Evolutionary conservation across 2,113 vertebrate species (phyloP), one percentile per base, ranked within the genome.

Genomic region (Shinisaurus crocodilurus): DNA sequence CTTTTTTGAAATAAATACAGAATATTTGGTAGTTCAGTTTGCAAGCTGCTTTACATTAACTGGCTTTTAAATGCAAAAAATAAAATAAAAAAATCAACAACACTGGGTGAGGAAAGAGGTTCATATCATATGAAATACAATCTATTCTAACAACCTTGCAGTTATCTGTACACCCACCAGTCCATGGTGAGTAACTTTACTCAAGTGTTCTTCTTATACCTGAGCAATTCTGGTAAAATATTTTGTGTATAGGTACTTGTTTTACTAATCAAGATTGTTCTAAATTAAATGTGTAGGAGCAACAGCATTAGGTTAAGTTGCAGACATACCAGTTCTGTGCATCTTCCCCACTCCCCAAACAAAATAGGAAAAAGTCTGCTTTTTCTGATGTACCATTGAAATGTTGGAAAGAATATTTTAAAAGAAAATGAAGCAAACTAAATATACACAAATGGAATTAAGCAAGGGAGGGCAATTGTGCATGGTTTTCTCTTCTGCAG

Each of bases 331-430:
- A 5, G 27, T 18, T 86, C 60, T 48, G 29, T 6, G 29, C 12
- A 12, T 65, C 16, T 77, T 86, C 89, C 60, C 16, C 60, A 2
- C 12, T 80, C 13, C 67, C 18, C 23, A 23, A 76, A 32, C 70
- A 67, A 54, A 25, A 82, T 88, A 1, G n/a, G 65, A 20, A 89
- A 88, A 92, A 1, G 13, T 63, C 84, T 91, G 80, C 10, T 93
- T 92, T 87, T 1, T 92, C 76, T 34, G 29, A 12, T 0, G 2
- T 84, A 48, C 13, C 20, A 34, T 25, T 40, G 32, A 89, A 43
- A 34, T n/a, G 65, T 50, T 91, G 5, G 76, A 89, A 1, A 87
- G 13, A 82, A 87, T 60, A 57, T 82, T 92, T 91, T 86, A 86
- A 9, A 5, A 12, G 0, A 50, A 34, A 74, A 69, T 80, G 76